Base-by-base conservation (phyloP, 2,888 invertebrate genomes). In the Galeopsomyia nigrocyanea region DNA sequence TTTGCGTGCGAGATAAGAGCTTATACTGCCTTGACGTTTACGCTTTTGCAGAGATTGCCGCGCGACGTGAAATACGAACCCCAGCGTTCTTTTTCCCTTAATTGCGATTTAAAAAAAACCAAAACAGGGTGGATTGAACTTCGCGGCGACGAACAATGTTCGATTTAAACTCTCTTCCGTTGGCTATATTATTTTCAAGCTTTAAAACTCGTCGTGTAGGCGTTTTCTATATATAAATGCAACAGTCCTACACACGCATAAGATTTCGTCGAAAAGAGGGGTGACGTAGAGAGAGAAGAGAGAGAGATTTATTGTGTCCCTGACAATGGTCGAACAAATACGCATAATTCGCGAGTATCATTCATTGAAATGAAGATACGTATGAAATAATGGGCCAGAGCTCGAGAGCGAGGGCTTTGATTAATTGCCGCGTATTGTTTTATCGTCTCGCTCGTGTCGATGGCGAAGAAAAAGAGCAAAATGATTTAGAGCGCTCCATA, bases 251-350 rank as follows among this genome's bases (percentile, higher is more conserved):
- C n/a, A 61, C 56, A 26, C 22, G 31, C 26, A 58, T 46, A 51
- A 7, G 39, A 19, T 14, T 6, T 31, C 31, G 46, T 49, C 49
- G 61, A 39, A 13, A 9, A 39, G 13, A 10, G 39, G 56, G 5
- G 53, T 1, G 19, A 13, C 14, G 21, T 21, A 46, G 55, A 64
- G 51, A 21, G 13, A 10, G 68, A 61, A 16, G 50, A 21, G 60
- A 19, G 46, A 22, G 60, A 75, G 75, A 72, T 75, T 75, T 69
- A 75, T 72, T 55, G 69, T 68, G 58, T 16, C 51, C 68, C 22
- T 66, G 75, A 72, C 69, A 71, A 72, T 75, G 68, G 71, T 5
- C 66, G 50, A 68, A 71, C 74, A 68, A 75, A 75, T 71, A 66
- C 71, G 62, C 68, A 68, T 75, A 71, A 75, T 71, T 69, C 68